phyloP scores from a whole-genome alignment of 2,888 invertebrate genomes.

The Trachelus iudaicus region DNA sequence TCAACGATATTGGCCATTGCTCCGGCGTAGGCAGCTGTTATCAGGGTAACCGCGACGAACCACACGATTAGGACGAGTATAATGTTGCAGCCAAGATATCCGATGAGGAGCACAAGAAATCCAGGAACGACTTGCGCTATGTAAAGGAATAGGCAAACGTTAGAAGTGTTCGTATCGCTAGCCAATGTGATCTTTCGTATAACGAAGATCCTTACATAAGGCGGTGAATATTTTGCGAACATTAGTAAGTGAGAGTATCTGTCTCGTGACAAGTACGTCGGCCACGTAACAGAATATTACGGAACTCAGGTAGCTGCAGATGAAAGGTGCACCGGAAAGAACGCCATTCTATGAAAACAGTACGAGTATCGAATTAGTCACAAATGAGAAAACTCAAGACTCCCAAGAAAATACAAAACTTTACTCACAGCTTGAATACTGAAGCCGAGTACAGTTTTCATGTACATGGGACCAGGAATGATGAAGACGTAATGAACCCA shows the following conservation, averaged over 20 bases:
- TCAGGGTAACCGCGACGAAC: constrained; percentile 77
- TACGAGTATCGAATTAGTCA: not conserved
- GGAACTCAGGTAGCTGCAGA: constrained; percentile 77
- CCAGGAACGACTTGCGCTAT: constrained; percentile 78
- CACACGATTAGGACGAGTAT: constrained; percentile 72
- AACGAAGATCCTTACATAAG: constrained; percentile 63
- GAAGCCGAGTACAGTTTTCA: constrained; percentile 77
- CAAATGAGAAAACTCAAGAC: not conserved
- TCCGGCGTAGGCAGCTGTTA: constrained; percentile 79
- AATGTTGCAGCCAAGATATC: constrained; percentile 74
- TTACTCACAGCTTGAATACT: constrained; percentile 72
- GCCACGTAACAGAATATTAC: constrained; percentile 78
- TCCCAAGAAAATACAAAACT: not conserved
- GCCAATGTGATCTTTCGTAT: not conserved
- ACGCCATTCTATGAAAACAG: constrained; percentile 71
- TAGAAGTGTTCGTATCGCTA: not conserved
- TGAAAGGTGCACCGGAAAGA: constrained; percentile 75
- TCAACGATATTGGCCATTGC: constrained; percentile 83
- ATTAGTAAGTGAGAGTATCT: constrained; percentile 72
- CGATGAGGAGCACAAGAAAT: constrained; percentile 72
- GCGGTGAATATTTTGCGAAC: constrained; percentile 77
- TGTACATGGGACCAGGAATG: constrained; percentile 77
- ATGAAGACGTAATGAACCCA: constrained; percentile 82
- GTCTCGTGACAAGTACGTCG: constrained; percentile 71
- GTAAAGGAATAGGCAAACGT: not conserved